Evolutionary conservation across 1,140 invertebrate species (phyloP), one percentile per base, ranked within the genome.

Genomic region (Platyscapa corneri): DNA sequence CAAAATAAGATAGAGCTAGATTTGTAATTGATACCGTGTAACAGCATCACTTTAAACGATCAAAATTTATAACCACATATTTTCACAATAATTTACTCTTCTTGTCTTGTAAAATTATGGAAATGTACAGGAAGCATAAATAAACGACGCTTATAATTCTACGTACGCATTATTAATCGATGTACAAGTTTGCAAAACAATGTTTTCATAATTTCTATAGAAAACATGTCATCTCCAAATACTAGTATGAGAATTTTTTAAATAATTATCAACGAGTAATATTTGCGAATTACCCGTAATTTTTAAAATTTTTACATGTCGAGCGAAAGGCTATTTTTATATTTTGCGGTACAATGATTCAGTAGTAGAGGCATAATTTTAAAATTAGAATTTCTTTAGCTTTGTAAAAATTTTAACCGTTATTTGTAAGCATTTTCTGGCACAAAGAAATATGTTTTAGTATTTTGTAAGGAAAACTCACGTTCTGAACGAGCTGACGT

Each of bases 361-460:
- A 70, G 30, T 67, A 67, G 64, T 10, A 70, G 27, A 42, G n/a
- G 20, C 42, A n/a, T 74, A 27, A 74, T 42, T 27, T 74, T 74
- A 42, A 74, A 74, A 27, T 74, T 74, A 74, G 20, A 74, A 74
- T 74, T n/a, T 42, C 39, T n/a, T 42, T 42, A 0, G 70, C 27
- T 32, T 37, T 70, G 34, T 70, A 70, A 37, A 70, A 67, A 34
- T 34, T 67, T 34, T 67, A 30, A 72, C 70, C 5, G 20, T 74
- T 74, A 42, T 42, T 18, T 42, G 37, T 74, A 42, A 74, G 37
- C 70, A n/a, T 42, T n/a, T 42, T 37, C 20, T n/a, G 37, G 7
- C 20, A 74, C 27, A 74, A 74, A 74, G 70, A 74, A 74, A 42
- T n/a, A 42, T 27, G 70, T 42, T 74, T n/a, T 39, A 74, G 70